phyloP scores from a whole-genome alignment of 2,113 vertebrate species.

The Dicentrarchus labrax region DNA sequence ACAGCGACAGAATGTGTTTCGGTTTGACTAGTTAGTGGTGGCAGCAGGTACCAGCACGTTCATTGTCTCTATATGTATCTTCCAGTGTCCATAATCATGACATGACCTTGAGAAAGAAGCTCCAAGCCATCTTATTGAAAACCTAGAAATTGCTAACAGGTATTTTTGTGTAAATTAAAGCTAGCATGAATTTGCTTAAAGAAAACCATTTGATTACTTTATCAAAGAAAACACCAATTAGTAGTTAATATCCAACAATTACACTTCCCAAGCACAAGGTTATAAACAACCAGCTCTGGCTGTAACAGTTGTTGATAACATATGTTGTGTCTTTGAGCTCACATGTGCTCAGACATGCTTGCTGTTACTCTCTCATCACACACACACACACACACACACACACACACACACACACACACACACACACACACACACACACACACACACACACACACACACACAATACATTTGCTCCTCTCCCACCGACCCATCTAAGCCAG shows the following conservation, averaged over 20 bases:
- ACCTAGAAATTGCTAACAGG: not conserved
- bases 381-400: conserved; percentile 13
- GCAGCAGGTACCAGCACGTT: not conserved
- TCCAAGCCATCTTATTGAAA: not conserved
- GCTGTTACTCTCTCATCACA: not conserved
- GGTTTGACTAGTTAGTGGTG: not conserved
- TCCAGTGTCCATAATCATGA: not conserved
- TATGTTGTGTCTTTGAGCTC: conserved; percentile 43
- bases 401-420: not conserved
- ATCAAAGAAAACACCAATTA: not conserved
- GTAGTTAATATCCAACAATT: not conserved
- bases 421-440: conserved; percentile 11
- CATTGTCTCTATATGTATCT: not conserved
- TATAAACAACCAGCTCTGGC: conserved; percentile 4
- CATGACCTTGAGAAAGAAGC: not conserved
- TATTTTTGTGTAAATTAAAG: not conserved
- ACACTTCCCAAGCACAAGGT: not conserved
- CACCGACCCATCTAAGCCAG: not conserved
- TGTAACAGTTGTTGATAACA: conserved; percentile 58
- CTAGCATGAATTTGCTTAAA: not conserved
- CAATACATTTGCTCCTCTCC: not conserved
- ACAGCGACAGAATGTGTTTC: not conserved
- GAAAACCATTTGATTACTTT: not conserved
- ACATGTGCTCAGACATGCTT: conserved; percentile 37
- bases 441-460: not conserved